These are phyloP conservation scores for Cryptocheilus praepositus DNA, from an alignment of 2,888 invertebrate genomes.

Conservation along the genomic window DNA sequence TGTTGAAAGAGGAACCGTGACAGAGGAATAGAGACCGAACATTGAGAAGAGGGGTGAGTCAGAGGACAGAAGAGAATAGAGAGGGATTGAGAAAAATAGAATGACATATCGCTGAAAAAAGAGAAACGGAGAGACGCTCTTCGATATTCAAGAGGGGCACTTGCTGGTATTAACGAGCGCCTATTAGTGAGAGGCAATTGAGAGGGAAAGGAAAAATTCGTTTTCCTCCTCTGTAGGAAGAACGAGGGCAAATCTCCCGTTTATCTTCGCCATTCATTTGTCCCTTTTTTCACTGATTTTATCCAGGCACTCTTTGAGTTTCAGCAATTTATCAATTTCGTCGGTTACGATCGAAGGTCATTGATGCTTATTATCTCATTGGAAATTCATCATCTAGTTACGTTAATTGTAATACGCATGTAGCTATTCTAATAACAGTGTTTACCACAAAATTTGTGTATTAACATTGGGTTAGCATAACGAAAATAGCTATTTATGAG, in stretches of 20 bases:
- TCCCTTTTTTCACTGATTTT: neutral
- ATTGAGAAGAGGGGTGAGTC: conserved; percentile 14
- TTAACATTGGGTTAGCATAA: too few species aligned
- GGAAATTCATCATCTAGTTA: too few species aligned
- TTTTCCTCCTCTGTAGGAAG: conserved; percentile 27
- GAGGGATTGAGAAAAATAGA: neutral
- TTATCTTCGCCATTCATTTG: conserved; percentile 15
- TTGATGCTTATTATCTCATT: too few species aligned
- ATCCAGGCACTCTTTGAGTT: too few species aligned
- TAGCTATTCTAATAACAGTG: too few species aligned
- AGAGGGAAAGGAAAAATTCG: conserved; percentile 30
- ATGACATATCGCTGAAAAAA: conserved; percentile 31
- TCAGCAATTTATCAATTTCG: too few species aligned
- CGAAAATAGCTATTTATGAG: too few species aligned
- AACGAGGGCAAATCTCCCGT: conserved; percentile 21
- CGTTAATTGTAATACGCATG: too few species aligned
- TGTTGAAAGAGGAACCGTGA: neutral
- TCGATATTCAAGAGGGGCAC: conserved; percentile 46
- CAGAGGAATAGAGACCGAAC: neutral
- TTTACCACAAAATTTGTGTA: too few species aligned
- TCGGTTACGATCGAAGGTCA: too few species aligned
- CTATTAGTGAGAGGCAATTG: conserved; percentile 41
- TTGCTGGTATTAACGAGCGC: conserved; percentile 45
- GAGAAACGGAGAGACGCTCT: conserved; percentile 28
- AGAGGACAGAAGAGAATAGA: neutral